Percentiles rank a stretch among this genome's conserved stretches.
These are phyloP conservation scores for Drosophila sordidapex DNA, from an alignment of 2,888 invertebrate genomes.

Conservation along the genomic window DNA sequence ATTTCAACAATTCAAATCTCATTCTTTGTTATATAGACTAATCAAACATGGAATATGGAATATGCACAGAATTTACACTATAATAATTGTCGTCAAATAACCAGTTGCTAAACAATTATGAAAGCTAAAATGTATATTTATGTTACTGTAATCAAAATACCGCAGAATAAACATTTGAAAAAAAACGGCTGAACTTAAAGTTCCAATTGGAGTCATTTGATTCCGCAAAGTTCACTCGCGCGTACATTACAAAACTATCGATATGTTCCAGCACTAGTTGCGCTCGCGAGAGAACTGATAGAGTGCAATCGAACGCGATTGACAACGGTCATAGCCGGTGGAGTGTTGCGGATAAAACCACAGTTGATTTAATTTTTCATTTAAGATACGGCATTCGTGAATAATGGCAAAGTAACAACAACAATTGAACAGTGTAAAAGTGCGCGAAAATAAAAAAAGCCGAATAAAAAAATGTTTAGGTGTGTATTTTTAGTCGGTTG, in stretches of 20 bases:
- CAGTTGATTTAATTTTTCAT: constrained; percentile 22
- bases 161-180: neutral
- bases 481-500: constrained; percentile 3
- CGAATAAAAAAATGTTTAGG: neutral
- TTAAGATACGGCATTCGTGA: constrained; percentile 22
- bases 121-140: neutral
- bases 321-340: constrained; percentile 47
- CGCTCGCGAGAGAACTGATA: constrained; percentile 34
- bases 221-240: constrained; percentile 2
- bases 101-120: neutral
- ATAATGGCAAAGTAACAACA: constrained; percentile 21
- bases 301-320: constrained; percentile 58
- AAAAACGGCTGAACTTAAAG: neutral
- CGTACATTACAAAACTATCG: constrained; percentile 35
- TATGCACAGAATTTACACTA: neutral
- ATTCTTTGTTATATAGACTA: neutral
- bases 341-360: constrained; percentile 29
- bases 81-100: neutral
- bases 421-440: constrained; percentile 20
- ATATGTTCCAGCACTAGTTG: constrained; percentile 29
- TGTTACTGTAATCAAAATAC: neutral
- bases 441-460: constrained; percentile 8
- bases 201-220: constrained; percentile 8
- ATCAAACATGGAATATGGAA: neutral
- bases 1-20: neutral